Evolutionary conservation across 2,113 vertebrate species (phyloP), one percentile per base, ranked within the genome.

Genomic region (Plotosus lineatus): DNA sequence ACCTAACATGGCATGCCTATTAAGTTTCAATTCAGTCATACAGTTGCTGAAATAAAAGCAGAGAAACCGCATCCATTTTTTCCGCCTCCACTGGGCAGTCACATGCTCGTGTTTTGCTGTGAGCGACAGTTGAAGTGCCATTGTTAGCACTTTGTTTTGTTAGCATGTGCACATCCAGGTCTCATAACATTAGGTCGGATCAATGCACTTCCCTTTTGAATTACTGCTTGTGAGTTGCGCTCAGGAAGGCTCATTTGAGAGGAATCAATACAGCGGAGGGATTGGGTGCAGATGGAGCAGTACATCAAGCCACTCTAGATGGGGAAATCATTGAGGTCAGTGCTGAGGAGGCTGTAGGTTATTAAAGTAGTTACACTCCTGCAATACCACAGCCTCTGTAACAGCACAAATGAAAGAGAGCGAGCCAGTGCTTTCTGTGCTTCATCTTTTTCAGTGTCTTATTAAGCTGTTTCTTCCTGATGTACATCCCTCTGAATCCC

Each of bases 181-280:
- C 94, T 95, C 95, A 94, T 95, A 95, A 96, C 95, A 95, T 96
- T 95, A 95, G 94, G 94, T 95, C 94, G 94, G 95, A 95, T 96
- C 95, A 95, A 96, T 96, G 95, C 92, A 92, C 94, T 95, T 94
- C 94, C 95, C 95, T 95, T 95, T 96, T 85, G 94, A 96, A 95
- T 96, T 95, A 96, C 95, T 95, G 95, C 94, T 95, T 94, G 95
- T 95, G 95, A 94, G 93, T 94, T 93, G 94, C 94, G 94, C 94
- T 94, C 90, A 91, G 92, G 94, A 94, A 94, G 94, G 94, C 92
- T 95, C 95, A 95, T 95, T 95, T 95, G 95, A 91, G 92, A 90
- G 65, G 85, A 93, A 93, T 96, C 95, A 90, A 96, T 96, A 90
- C 89, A 88, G 92, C 91, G 91, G 92, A 94, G 94, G 92, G 95